A percentile compares a stretch with the other conserved stretches of the same genome.
Conservation (phyloP, 2,888 invertebrate genomes). For the Cheiracanthium punctorium region DNA sequence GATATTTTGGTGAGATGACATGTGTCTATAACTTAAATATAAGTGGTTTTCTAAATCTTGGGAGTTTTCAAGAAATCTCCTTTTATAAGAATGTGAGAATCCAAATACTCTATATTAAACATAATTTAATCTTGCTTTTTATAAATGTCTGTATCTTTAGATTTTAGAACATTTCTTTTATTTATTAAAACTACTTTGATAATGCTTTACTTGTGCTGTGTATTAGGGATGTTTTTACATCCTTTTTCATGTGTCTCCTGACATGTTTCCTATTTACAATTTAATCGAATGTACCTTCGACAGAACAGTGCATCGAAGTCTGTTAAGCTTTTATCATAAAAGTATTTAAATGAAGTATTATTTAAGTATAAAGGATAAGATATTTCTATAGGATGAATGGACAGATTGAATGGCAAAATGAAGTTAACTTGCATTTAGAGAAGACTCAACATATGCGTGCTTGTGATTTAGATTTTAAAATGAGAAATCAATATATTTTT, state of each 20-base stretch:
- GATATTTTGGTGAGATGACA: no score
- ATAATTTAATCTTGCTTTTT: no score
- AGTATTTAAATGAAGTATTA: conserved; percentile 52
- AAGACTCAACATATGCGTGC: conserved; percentile 35
- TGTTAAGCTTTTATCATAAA: conserved; percentile 40
- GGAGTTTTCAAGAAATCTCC: no score
- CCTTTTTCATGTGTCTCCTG: neutral
- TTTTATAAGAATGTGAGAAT: neutral
- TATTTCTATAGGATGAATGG: conserved; percentile 53
- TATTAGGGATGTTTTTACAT: neutral
- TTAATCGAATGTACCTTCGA: conserved; percentile 31
- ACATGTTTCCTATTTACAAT: conserved; percentile 36
- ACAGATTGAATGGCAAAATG: neutral
- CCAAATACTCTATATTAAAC: no score
- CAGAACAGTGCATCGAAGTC: conserved; percentile 55
- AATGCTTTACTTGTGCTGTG: neutral
- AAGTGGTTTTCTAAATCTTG: no score
- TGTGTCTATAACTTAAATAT: no score
- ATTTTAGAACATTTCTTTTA: neutral
- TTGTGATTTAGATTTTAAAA: conserved; percentile 52
- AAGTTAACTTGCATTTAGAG: conserved; percentile 28
- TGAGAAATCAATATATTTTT: conserved; percentile 52
- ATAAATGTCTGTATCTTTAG: neutral
- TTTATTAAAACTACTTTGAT: neutral
- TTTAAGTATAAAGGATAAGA: conserved; percentile 44